Evolutionary conservation across 53 echinoderm and acorn worm genomes (phyloP).

Genomic region (Apostichopus leukothele): DNA sequence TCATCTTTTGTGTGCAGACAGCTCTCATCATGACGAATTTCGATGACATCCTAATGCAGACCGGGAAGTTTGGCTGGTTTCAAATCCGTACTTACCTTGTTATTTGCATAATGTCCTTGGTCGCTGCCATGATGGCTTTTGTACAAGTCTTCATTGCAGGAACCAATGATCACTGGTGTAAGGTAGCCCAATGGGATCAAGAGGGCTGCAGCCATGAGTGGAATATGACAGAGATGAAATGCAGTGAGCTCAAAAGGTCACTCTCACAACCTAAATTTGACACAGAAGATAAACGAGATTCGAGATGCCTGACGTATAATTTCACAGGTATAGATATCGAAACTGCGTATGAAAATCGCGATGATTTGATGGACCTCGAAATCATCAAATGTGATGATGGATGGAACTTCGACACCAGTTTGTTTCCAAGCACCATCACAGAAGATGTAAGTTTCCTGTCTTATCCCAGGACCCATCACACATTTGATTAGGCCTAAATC

Average conservation of each 20-base stretch:
- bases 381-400: conserved; percentile 5
- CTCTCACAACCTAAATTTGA: background rate
- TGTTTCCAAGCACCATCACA: no score
- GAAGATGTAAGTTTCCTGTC: no score
- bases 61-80: conserved; percentile 23
- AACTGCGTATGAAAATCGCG: conserved; percentile 6
- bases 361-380: background rate
- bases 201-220: conserved; percentile 21
- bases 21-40: conserved; percentile 23
- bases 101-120: background rate
- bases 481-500: no score
- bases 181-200: conserved; percentile 5
- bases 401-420: background rate
- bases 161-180: conserved; percentile 45
- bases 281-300: background rate
- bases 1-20: no score
- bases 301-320: conserved; percentile 18
- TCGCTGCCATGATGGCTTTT: conserved; percentile 4
- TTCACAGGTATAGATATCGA: conserved; percentile 14
- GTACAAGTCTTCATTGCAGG: conserved; percentile 47
- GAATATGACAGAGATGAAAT: background rate
- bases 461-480: no score
- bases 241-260: background rate
- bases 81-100: conserved; percentile 12
- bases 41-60: conserved; percentile 29